These are phyloP conservation scores for Chironomus riparius DNA, from an alignment of 2,888 invertebrate species.

Conservation along the genomic window DNA sequence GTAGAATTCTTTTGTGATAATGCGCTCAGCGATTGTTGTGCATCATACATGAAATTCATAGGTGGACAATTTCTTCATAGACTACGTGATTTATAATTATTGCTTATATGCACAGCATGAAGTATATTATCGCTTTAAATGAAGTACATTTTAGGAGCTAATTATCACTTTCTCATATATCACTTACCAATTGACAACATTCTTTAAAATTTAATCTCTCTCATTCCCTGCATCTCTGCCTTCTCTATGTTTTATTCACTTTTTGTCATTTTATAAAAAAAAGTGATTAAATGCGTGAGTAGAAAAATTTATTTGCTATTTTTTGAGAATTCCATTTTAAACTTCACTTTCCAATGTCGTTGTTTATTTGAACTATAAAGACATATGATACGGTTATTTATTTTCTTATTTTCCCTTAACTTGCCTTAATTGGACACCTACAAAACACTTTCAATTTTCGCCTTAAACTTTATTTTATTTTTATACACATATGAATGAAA, in stretches of 20 bases:
- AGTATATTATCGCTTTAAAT: background rate
- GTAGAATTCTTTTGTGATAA: too few relatives aligned
- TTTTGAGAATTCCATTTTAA: background rate
- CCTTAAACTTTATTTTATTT: background rate
- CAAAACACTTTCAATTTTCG: conserved; percentile 9
- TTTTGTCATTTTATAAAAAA: too few relatives aligned
- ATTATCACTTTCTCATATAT: background rate
- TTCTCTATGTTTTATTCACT: too few relatives aligned
- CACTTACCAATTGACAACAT: background rate
- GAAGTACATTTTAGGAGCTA: conserved; percentile 16
- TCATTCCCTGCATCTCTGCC: background rate
- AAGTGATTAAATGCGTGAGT: too few relatives aligned
- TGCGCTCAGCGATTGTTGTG: too few relatives aligned
- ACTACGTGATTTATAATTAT: too few relatives aligned
- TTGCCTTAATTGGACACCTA: background rate
- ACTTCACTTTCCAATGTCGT: background rate
- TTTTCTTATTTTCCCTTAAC: background rate
- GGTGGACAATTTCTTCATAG: too few relatives aligned
- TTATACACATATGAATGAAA: background rate
- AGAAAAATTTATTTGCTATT: too few relatives aligned
- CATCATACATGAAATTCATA: too few relatives aligned
- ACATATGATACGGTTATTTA: background rate
- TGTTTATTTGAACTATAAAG: background rate
- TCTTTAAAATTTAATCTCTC: background rate
- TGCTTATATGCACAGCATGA: background rate